Base-by-base conservation (phyloP, 2,888 invertebrate species). In the Eledona agricola region DNA sequence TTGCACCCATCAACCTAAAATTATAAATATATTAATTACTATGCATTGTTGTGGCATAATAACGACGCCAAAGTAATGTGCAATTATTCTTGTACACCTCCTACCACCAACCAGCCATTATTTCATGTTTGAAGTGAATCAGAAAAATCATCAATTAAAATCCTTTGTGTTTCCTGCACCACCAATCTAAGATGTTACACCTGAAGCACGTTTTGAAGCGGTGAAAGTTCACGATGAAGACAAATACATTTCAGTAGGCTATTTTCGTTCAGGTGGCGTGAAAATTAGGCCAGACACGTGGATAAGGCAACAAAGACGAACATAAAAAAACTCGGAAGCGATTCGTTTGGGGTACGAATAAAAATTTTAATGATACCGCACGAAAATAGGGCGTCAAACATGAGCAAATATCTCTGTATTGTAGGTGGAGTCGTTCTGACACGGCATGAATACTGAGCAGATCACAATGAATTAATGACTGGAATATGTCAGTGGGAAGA, bases 201-300 rank as follows among this genome's bases (percentile, higher is more conserved):
- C n/a, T n/a, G 9, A 26, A 16, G 4, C 13, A 40, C 17, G 10
- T 15, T 28, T 28, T 26, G 28, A 40, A 40, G 15, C 37, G 38
- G 52, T 38, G 52, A 52, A 52, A 52, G 52, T 52, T 52, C 9
- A 13, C 43, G 28, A 51, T 38, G 37, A 46, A 46, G 38, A 38
- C 40, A 25, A 35, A 46, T 31, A 38, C 40, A 38, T 46, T 52
- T 45, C 11, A 45, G 31, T 43, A 34, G 37, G 29, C 25, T 45
- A 47, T 56, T 58, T 58, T 51, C 58, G 46, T 51, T 35, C 38
- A 54, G 45, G 40, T 53, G 53, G 43, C 59, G 34, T 46, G 22
- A 38, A 58, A 60, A 60, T 62, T 55, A 58, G 62, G 59, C 53
- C 62, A 59, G 52, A 57, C 62, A 58, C 62, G 60, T 56, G 59